Base-by-base conservation (phyloP, 2,888 invertebrate genomes). In the Gastracanthus pulcherrimus region DNA sequence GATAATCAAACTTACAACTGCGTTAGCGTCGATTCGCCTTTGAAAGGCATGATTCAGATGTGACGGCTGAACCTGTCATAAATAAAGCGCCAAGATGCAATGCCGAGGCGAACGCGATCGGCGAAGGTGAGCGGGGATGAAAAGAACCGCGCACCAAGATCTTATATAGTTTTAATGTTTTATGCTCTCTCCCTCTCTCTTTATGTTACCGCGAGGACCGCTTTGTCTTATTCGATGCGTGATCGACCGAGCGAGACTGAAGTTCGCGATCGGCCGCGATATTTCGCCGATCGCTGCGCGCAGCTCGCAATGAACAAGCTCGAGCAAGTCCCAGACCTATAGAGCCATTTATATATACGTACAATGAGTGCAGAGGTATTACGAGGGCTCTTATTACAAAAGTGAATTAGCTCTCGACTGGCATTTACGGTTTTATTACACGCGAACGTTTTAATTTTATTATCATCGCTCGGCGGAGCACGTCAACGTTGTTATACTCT, bases 361-460 rank as follows among this genome's bases (percentile, higher is more conserved):
- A 34, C 31, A 48, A 23, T 38, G 41, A 41, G 31, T 7, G 45
- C n/a, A 31, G n/a, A 48, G 38, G 31, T 41, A 66, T 36, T 34
- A 34, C 16, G 23, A n/a, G 26, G 51, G 36, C 34, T 70, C 77
- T 70, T 72, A 72, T 72, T 71, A 66, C 41, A 78, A 78, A 72
- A 78, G 71, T 41, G 71, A 64, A 78, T 71, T 78, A 71, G 64
- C 64, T 51, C 51, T 34, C 31, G 55, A 16, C 11, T 41, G 64
- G n/a, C 70, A 26, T 70, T 70, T 62, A 77, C 77, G 55, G 19
- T 78, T 78, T 78, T 78, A 78, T 72, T 64, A 55, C n/a, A n/a
- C 19, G 34, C 70, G 51, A 71, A 55, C 71, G 23, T 78, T 71
- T 78, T 31, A 64, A 71, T 78, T 78, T 78, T 78, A 78, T 78